Conservation (phyloP, 2,888 invertebrate species). For the Sisyra terminalis region DNA sequence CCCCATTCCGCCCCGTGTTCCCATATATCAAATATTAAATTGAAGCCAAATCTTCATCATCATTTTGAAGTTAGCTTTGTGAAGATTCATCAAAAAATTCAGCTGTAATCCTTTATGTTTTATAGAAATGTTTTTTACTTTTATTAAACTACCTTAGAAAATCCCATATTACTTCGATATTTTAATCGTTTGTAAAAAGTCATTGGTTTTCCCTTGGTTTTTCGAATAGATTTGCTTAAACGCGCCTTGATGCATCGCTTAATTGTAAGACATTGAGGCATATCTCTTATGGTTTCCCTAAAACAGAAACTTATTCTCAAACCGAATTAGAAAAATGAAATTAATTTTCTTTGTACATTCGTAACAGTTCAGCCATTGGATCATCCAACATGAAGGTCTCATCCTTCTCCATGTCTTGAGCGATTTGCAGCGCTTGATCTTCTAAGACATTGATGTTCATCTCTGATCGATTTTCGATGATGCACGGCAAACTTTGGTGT, state of each 20-base stretch:
- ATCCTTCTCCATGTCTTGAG: conserved; percentile 46
- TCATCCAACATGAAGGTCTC: conserved; percentile 46
- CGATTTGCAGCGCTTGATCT: conserved; percentile 41
- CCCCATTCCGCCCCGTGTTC: no score
- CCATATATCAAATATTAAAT: no score
- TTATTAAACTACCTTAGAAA: conserved; percentile 41
- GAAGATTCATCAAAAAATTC: no score
- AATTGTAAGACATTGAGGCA: conserved; percentile 51
- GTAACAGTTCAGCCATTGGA: conserved; percentile 39
- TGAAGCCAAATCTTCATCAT: no score
- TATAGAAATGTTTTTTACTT: no score
- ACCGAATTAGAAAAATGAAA: neutral
- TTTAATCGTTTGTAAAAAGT: conserved; percentile 37
- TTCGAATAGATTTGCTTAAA: conserved; percentile 38
- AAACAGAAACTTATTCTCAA: conserved; percentile 14
- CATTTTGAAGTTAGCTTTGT: no score
- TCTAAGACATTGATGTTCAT: conserved; percentile 15
- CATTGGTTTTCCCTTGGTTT: conserved; percentile 34
- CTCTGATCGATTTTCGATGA: no score
- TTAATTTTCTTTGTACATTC: conserved; percentile 30
- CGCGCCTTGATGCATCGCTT: conserved; percentile 49
- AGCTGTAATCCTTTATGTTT: no score
- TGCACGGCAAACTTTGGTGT: no score
- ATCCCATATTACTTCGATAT: conserved; percentile 37
- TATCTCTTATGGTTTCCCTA: conserved; percentile 47